phyloP scores from a whole-genome alignment of 1,140 invertebrate species.

The Bemisia tabaci region DNA sequence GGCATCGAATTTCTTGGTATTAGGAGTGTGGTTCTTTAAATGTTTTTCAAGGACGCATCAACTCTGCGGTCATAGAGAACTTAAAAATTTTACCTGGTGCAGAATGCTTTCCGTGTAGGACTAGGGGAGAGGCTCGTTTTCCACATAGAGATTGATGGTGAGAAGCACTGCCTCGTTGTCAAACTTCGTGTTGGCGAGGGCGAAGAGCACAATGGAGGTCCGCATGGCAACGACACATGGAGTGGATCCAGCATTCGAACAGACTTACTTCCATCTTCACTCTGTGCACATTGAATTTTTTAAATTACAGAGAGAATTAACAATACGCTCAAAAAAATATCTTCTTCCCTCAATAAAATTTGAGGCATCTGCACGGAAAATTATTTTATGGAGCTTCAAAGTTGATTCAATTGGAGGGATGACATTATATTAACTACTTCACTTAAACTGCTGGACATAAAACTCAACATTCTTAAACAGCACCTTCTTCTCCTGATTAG shows the following conservation, averaged over 20 bases:
- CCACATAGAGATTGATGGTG: conserved; percentile 15
- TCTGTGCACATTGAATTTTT: not conserved
- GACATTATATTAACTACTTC: too few species aligned
- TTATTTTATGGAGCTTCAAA: too few species aligned
- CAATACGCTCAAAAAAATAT: not conserved
- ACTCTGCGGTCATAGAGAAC: too few species aligned
- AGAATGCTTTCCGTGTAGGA: conserved; percentile 62
- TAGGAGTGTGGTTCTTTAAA: too few species aligned
- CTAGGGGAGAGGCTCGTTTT: conserved; percentile 58
- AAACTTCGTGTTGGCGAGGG: conserved; percentile 46
- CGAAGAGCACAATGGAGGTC: conserved; percentile 39
- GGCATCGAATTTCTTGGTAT: too few species aligned
- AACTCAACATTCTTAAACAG: too few species aligned
- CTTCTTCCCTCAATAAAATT: not conserved
- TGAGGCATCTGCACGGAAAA: not conserved
- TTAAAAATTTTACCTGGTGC: conserved; percentile 49
- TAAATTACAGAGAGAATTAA: conserved; percentile 10
- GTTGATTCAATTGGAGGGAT: too few species aligned
- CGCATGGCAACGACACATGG: conserved; percentile 30
- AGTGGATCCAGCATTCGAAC: conserved; percentile 22
- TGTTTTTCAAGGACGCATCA: too few species aligned
- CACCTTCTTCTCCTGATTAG: too few species aligned
- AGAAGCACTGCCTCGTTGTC: conserved; percentile 18
- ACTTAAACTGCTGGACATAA: too few species aligned
- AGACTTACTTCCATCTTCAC: not conserved